phyloP scores from a whole-genome alignment of 2,113 vertebrate species.

The Nasalis larvatus region DNA sequence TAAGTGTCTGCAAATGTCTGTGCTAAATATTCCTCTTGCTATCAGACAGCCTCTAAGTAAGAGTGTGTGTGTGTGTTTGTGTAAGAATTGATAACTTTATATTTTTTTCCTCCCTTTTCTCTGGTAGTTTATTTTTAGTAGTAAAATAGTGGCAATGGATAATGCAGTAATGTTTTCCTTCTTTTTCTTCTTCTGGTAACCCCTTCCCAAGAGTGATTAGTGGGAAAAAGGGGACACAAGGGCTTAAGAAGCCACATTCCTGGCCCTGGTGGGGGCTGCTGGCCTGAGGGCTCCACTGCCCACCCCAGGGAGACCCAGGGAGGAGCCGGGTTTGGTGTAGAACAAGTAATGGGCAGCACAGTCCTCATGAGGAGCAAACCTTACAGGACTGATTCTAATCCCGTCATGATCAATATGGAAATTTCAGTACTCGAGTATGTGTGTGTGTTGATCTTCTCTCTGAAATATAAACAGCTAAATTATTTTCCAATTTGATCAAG shows the following conservation, averaged over 20 bases:
- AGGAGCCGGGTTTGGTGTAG: too few species aligned
- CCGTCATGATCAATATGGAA: neutral
- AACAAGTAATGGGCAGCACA: too few species aligned
- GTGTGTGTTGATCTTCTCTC: neutral
- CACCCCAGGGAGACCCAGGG: neutral
- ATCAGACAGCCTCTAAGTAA: slow-evolving; percentile 6
- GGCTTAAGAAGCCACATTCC: neutral
- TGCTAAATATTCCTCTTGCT: slow-evolving; percentile 68
- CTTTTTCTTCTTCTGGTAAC: neutral
- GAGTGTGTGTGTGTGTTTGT: neutral
- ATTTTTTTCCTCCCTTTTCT: neutral
- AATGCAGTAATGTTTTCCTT: neutral
- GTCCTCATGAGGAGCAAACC: neutral
- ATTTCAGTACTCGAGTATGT: neutral
- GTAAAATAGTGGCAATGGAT: neutral
- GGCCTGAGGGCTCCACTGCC: neutral
- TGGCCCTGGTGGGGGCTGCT: neutral
- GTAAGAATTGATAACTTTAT: neutral
- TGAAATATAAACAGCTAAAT: neutral
- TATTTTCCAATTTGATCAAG: slow-evolving; percentile 26
- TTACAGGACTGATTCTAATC: too few species aligned
- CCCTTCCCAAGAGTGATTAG: neutral
- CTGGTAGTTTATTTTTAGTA: neutral
- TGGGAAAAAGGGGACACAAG: neutral
- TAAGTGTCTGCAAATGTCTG: slow-evolving; percentile 63